Base-by-base conservation (phyloP, 2,888 invertebrate genomes). In the Arctia plantaginis region DNA sequence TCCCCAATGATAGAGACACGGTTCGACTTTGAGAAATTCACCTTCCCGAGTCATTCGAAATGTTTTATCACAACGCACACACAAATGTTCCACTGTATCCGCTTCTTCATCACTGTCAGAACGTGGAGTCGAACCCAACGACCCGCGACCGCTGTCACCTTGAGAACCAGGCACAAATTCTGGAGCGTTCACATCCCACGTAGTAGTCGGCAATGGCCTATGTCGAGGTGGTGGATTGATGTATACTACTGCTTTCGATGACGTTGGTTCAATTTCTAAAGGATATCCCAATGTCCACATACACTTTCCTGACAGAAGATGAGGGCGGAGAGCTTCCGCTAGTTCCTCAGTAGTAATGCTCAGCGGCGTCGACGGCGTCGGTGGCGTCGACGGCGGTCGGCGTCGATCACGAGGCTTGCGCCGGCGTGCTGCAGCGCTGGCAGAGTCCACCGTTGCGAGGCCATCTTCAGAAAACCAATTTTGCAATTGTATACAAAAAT, bases 1-100 rank as follows among this genome's bases (percentile, higher is more conserved):
- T 35, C 99, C 99, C 97, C 98, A 98, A 90, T 99, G 99, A 91
- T 98, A 98, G 30, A 96, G 89, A 93, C 99, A 99, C 75, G 96
- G 95, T 80, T 98, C 98, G 67, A 96, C 96, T 6, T 96, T 96
- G 39, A 97, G 90, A 90, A 98, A 98, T 87, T 97, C 97, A 47
- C 98, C 98, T 78, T 97, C 96, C 44, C 96, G 95, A 81, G 97
- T 96, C 77, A 98, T 97, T 85, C 96, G 95, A 91, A 98, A 99
- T 67, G 95, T 95, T 84, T 96, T 97, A 77, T 96, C 96, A 93
- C 98, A 98, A 74, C 98, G 96, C 41, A 96, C 96, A 91, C 98
- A 98, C 76, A 96, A 96, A 86, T 97, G 96, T 91, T 96, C 96
- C 89, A 95, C 95, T 89, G 94, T 91, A 90, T 96, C 96, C 90